Evolutionary conservation across 2,888 invertebrate species (phyloP), one percentile per base, ranked within the genome.

Genomic region (Drosophila pegasa): DNA sequence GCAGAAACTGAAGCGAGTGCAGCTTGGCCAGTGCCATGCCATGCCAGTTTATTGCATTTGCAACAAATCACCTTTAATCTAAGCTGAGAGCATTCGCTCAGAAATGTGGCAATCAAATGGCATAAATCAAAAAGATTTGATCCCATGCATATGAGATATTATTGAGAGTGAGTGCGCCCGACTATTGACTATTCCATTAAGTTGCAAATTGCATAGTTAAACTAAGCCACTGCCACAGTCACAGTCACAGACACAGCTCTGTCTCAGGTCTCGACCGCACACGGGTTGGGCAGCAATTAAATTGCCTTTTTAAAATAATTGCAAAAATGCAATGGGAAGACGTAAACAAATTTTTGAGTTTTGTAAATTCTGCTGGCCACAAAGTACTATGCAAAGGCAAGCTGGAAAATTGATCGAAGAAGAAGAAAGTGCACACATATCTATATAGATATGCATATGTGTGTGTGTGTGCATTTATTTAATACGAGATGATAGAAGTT

Each of bases 271-370:
- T 33, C 20, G 14, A 48, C 45, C 52, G 37, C 35, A 38, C 22
- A 37, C 50, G 50, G 33, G 33, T 50, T 45, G 64, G 43, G n/a
- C 43, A 70, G 75, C 79, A 78, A 82, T 87, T 87, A 78, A 81
- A 85, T 75, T 88, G 83, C 58, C 57, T 78, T 75, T 80, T 79
- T 68, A 54, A 56, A 77, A 85, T 87, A 87, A 85, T 81, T 81
- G 82, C 76, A 70, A 67, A 70, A 78, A 78, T 75, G 68, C 70
- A 67, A 52, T 59, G 75, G 59, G 59, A 75, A 65, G 78, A 50
- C 71, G 62, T 69, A 65, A 68, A 69, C 60, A 77, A 76, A 65
- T 80, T 77, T 66, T 64, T 5, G 37, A 74, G 61, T 59, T 78
- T 67, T 77, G 56, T 47, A 72, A 75, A 63, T 75, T 75, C 76